These are phyloP conservation scores for Timema podura DNA, from an alignment of 2,888 invertebrate genomes.

Conservation along the genomic window DNA sequence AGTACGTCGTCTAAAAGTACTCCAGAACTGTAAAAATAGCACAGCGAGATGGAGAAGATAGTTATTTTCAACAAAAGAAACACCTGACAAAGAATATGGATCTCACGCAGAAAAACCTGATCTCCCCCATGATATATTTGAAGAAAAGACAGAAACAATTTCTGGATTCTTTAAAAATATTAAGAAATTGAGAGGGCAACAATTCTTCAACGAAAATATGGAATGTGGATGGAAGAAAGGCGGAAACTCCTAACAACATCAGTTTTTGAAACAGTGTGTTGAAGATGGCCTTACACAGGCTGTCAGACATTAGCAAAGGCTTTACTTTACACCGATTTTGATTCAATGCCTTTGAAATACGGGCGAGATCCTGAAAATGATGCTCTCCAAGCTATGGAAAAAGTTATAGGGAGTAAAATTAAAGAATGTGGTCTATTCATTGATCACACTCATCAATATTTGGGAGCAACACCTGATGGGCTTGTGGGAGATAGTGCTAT, in stretches of 20 bases:
- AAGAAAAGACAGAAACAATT: not conserved
- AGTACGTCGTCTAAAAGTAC: not conserved
- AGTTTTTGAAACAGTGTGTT: slow-evolving; percentile 10
- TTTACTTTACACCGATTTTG: not conserved
- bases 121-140: not conserved
- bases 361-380: not conserved
- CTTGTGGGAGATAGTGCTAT: slow-evolving; percentile 20
- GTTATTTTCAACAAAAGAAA: not conserved
- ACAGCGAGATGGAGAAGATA: not conserved
- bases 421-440: slow-evolving; percentile 22
- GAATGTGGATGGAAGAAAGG: slow-evolving; percentile 13
- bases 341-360: not conserved
- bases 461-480: slow-evolving; percentile 21
- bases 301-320: not conserved
- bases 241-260: not conserved
- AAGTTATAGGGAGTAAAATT: not conserved
- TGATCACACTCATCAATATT: slow-evolving; percentile 13
- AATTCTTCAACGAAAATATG: slow-evolving; percentile 2
- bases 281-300: not conserved
- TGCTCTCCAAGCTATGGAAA: not conserved
- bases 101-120: not conserved
- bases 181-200: not conserved
- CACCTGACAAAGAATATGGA: not conserved
- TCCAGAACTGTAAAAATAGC: not conserved
- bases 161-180: not conserved